Percentiles rank a stretch among this genome's conserved stretches.
phyloP scores from a whole-genome alignment of 2,113 vertebrate species.

The Spea multiplicata region DNA sequence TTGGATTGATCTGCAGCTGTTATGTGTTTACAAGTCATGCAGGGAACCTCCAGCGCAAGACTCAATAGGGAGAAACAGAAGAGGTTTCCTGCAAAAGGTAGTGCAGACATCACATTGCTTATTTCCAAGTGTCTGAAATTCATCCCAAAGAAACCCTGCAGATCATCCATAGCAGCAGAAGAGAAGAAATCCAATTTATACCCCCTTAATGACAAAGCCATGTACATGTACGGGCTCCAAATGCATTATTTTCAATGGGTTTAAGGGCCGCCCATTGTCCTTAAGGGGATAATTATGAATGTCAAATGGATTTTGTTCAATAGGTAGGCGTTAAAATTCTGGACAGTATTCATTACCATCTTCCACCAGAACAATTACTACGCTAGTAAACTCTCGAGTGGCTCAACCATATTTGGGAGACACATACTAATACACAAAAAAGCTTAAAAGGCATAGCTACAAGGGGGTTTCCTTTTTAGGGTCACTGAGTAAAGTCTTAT shows the following conservation, averaged over 20 bases:
- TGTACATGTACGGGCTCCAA: too few relatives aligned
- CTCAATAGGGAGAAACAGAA: conserved; percentile 51
- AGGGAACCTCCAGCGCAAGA: conserved; percentile 54
- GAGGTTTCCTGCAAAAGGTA: conserved; percentile 53
- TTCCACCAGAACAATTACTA: conserved; percentile 42
- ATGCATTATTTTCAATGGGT: too few relatives aligned
- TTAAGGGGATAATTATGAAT: conserved; percentile 33
- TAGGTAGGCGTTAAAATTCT: conserved; percentile 53
- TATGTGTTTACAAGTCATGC: conserved; percentile 51
- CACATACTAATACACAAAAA: neutral
- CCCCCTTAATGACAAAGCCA: too few relatives aligned
- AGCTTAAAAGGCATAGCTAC: neutral
- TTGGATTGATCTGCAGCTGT: conserved; percentile 59
- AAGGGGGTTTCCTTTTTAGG: conserved; percentile 3
- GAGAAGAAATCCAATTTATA: conserved; percentile 42
- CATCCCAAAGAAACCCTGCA: neutral
- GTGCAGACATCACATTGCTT: conserved; percentile 52
- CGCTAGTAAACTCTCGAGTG: conserved; percentile 34
- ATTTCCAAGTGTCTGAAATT: conserved; percentile 29
- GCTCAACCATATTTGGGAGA: neutral
- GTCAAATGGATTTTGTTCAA: conserved; percentile 49
- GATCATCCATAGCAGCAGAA: conserved; percentile 12
- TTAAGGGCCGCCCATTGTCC: too few relatives aligned
- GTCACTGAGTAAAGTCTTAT: neutral
- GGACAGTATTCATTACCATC: conserved; percentile 47